Conservation (phyloP, 2,888 invertebrate genomes). For the Ormia ochracea region DNA sequence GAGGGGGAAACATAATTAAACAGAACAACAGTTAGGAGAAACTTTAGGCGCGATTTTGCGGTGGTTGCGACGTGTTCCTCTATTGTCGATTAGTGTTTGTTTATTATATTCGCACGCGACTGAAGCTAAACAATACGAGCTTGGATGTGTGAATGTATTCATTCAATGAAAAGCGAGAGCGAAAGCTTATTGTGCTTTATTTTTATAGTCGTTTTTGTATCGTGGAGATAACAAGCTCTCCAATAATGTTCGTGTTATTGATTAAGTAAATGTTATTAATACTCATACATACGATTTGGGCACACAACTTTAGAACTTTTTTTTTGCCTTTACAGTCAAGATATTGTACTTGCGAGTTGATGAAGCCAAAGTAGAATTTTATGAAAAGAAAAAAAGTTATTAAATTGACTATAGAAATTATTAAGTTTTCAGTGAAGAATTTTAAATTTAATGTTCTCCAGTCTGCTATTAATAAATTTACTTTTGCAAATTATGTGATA, state of each 20-base stretch:
- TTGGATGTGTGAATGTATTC: background rate
- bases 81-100: background rate
- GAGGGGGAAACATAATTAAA: constrained; percentile 1
- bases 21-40: constrained; percentile 18
- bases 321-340: background rate
- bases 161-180: constrained; percentile 52
- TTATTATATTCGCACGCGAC: constrained; percentile 54
- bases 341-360: background rate
- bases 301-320: background rate
- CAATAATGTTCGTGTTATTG: background rate
- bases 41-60: background rate
- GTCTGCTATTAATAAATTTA: too few relatives aligned
- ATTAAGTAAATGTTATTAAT: constrained; percentile 11
- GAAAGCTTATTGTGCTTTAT: constrained; percentile 40
- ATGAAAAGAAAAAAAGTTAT: background rate
- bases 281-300: background rate
- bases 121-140: constrained; percentile 29
- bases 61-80: background rate
- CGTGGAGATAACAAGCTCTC: background rate
- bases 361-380: background rate
- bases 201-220: background rate
- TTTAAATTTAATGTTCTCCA: too few relatives aligned
- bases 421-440: too few relatives aligned
- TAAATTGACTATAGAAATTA: too few relatives aligned
- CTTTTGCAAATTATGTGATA: too few relatives aligned